Conservation (phyloP, 2,888 invertebrate genomes). For the Hirtodrosophila cameraria region DNA sequence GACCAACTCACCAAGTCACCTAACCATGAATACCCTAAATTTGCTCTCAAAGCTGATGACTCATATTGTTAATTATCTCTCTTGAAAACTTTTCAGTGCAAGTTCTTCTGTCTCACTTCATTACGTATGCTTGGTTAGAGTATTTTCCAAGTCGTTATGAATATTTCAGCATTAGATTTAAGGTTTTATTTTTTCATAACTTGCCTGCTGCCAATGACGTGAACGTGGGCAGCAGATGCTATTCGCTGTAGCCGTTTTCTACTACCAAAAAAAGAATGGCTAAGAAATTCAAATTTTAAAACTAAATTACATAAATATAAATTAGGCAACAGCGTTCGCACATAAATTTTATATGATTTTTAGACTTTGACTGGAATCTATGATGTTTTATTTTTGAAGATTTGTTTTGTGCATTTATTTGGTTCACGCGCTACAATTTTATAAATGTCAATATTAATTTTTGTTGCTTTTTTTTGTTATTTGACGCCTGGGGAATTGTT, state of each 20-base stretch:
- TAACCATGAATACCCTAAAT: no score
- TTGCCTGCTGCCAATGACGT: slow-evolving; percentile 47
- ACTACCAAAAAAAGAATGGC: slow-evolving; percentile 13
- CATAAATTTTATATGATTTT: slow-evolving; percentile 67
- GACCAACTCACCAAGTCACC: no score
- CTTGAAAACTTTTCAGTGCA: no score
- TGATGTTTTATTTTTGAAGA: slow-evolving; percentile 49
- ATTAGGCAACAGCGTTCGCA: slow-evolving; percentile 23
- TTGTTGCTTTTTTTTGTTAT: slow-evolving; percentile 13
- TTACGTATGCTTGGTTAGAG: slow-evolving; percentile 2
- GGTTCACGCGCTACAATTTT: slow-evolving; percentile 23
- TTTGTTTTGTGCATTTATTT: slow-evolving; percentile 6
- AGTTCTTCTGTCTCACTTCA: not conserved
- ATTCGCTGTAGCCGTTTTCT: slow-evolving; percentile 14
- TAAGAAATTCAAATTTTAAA: slow-evolving; percentile 66
- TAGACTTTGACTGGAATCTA: slow-evolving; percentile 51
- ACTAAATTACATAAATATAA: slow-evolving; percentile 72
- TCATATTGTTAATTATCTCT: no score
- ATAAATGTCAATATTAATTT: slow-evolving; percentile 57
- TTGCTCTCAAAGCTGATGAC: no score
- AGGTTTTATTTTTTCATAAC: slow-evolving; percentile 40
- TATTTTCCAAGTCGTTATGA: slow-evolving; percentile 13
- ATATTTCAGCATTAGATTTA: not conserved
- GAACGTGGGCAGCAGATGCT: slow-evolving; percentile 57
- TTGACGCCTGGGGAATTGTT: slow-evolving; percentile 37